phyloP scores from a whole-genome alignment of 2,113 vertebrate species.

The Dipodomys stephensi region DNA sequence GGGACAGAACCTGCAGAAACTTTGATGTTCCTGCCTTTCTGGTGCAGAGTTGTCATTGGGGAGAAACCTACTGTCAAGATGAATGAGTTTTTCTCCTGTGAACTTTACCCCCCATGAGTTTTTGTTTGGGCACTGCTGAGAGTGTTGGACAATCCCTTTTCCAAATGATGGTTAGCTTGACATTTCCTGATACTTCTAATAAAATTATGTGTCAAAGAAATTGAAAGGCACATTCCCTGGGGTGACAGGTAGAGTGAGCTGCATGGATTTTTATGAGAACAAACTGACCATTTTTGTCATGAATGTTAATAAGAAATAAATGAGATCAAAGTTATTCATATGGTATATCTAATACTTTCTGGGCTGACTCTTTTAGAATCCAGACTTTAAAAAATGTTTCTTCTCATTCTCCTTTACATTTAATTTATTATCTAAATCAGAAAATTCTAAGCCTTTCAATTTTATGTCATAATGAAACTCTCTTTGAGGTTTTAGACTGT shows the following conservation, averaged over 20 bases:
- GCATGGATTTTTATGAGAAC: constrained; percentile 73
- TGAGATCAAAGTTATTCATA: constrained; percentile 70
- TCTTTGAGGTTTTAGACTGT: background rate
- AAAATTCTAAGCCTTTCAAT: constrained; percentile 58
- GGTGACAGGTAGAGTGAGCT: constrained; percentile 71
- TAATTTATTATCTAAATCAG: constrained; percentile 35
- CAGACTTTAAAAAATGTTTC: background rate
- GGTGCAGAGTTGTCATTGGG: constrained; percentile 48
- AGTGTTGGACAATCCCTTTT: constrained; percentile 70
- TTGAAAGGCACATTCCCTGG: constrained; percentile 69
- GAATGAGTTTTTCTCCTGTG: constrained; percentile 68
- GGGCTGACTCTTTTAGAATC: constrained; percentile 8
- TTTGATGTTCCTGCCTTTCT: constrained; percentile 54
- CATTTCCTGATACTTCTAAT: constrained; percentile 78
- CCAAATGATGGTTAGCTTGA: constrained; percentile 72
- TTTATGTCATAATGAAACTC: constrained; percentile 55
- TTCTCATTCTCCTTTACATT: constrained; percentile 11
- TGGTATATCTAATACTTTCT: constrained; percentile 30
- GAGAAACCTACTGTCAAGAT: constrained; percentile 65
- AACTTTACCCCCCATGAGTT: constrained; percentile 59
- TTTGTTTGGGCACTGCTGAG: constrained; percentile 61
- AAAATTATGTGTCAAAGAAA: constrained; percentile 78
- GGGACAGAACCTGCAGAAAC: constrained; percentile 46
- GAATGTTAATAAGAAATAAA: constrained; percentile 80
- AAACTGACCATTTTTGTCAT: constrained; percentile 77